phyloP scores from a whole-genome alignment of 2,888 invertebrate genomes.

The Phlogophora meticulosa region DNA sequence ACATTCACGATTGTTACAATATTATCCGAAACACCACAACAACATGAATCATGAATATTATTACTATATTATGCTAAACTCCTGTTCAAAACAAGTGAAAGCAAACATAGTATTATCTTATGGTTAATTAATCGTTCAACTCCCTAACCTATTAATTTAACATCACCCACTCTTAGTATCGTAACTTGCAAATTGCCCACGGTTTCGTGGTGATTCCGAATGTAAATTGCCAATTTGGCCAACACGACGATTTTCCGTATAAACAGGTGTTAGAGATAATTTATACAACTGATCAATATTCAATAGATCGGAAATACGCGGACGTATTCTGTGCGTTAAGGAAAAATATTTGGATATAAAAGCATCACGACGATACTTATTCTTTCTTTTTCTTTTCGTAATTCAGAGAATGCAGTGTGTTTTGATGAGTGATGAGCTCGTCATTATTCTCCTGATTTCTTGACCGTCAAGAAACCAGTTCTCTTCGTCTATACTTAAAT shows the following conservation, averaged over 20 bases:
- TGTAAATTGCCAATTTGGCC: conserved; percentile 83
- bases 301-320: conserved; percentile 69
- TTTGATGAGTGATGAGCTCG: background rate
- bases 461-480: no score
- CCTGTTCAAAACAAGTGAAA: conserved; percentile 32
- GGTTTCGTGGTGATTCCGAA: conserved; percentile 77
- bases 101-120: conserved; percentile 35
- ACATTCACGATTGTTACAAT: background rate
- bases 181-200: conserved; percentile 66
- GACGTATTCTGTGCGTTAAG: conserved; percentile 55
- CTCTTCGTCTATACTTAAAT: no score
- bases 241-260: conserved; percentile 79
- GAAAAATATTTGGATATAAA: conserved; percentile 23
- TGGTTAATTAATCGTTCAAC: conserved; percentile 49
- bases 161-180: conserved; percentile 42
- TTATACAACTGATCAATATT: conserved; percentile 80
- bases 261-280: conserved; percentile 80
- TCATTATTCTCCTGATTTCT: background rate
- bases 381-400: background rate
- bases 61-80: conserved; percentile 33
- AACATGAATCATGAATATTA: conserved; percentile 33
- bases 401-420: background rate
- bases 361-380: conserved; percentile 19
- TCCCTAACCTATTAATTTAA: conserved; percentile 50
- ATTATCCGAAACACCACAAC: conserved; percentile 22